Evolutionary conservation across 2,888 invertebrate species (phyloP).

Genomic region (Eugnorisma glareosa): DNA sequence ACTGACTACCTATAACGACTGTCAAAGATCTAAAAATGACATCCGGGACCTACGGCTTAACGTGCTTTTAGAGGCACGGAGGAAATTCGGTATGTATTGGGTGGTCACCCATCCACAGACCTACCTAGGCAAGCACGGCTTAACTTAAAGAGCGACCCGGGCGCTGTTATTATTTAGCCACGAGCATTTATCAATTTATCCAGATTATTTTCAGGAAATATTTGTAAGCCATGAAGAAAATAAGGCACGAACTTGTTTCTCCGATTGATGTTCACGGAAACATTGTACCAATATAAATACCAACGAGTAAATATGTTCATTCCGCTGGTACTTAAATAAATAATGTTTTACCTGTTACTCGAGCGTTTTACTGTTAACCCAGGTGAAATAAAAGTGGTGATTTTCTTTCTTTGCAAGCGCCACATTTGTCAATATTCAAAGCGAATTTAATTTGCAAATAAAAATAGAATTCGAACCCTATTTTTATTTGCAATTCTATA

Average conservation of each 20-base stretch:
- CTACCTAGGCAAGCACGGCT: too few relatives aligned
- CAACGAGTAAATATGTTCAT: slow-evolving; percentile 47
- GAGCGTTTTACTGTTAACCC: slow-evolving; percentile 46
- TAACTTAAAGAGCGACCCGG: too few relatives aligned
- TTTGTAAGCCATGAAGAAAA: slow-evolving; percentile 13
- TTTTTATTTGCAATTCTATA: too few relatives aligned
- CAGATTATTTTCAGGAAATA: background rate
- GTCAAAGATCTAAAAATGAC: too few relatives aligned
- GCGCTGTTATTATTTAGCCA: too few relatives aligned
- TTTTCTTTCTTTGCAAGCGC: slow-evolving; percentile 44
- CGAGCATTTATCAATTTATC: too few relatives aligned
- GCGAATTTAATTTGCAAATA: slow-evolving; percentile 1
- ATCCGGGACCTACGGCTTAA: too few relatives aligned
- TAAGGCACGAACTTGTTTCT: slow-evolving; percentile 8
- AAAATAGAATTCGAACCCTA: background rate
- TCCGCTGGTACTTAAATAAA: slow-evolving; percentile 53
- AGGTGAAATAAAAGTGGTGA: slow-evolving; percentile 46
- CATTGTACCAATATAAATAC: slow-evolving; percentile 49
- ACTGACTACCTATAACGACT: too few relatives aligned
- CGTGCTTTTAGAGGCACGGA: too few relatives aligned
- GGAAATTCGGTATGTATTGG: too few relatives aligned
- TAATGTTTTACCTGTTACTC: slow-evolving; percentile 59
- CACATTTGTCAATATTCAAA: slow-evolving; percentile 26
- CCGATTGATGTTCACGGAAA: slow-evolving; percentile 36
- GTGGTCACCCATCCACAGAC: too few relatives aligned